Base-by-base conservation (phyloP, 2,797 vertebrate genomes). In the Amblyraja radiata region DNA sequence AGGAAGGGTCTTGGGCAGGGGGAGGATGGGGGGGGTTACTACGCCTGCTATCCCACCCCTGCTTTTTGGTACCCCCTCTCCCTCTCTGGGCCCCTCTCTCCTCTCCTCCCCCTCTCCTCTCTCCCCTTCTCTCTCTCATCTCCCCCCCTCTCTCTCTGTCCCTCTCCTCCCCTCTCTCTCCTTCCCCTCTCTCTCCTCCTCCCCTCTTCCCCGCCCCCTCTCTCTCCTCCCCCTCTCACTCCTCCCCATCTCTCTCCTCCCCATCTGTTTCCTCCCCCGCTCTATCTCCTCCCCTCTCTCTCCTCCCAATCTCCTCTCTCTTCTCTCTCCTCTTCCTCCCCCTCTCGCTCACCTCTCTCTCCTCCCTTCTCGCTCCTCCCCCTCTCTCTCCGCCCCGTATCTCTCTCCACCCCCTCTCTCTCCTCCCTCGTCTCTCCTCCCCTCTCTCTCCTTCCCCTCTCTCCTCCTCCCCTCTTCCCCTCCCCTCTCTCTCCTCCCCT, bases 401-500 rank as follows among this genome's bases (percentile, higher is more conserved):
- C 39, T 46, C 39, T 46, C 39, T 46, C 39, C 39, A 39, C 2
- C 39, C 39, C 2, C 39, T 2, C 2, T 2, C 2, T 2, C 93
- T 93, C 93, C 93, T 91, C 54, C 93, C 91, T 94, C 95, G 93
- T 92, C 93, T 93, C 63, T 94, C 93, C 94, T 94, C 46, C 94
- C 94, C 93, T 79, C 5, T 13, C 14, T 2, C 25, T 93, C 94
- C 94, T 93, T 93, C 76, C 83, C 39, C 83, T 94, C 79, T 80
- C 71, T 93, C 94, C 83, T 93, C 93, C 95, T 93, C 94, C 93
- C 93, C 95, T 94, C 94, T 90, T 93, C 95, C 94, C 94, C 95
- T 95, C 94, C 79, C 23, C 94, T 94, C 95, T 94, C 94, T 95
- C 95, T 94, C n/a, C 16, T 39, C 94, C 95, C 94, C 95, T 14